Evolutionary conservation across 2,797 vertebrate species (phyloP).

Genomic region (Anomalospiza imberbis): DNA sequence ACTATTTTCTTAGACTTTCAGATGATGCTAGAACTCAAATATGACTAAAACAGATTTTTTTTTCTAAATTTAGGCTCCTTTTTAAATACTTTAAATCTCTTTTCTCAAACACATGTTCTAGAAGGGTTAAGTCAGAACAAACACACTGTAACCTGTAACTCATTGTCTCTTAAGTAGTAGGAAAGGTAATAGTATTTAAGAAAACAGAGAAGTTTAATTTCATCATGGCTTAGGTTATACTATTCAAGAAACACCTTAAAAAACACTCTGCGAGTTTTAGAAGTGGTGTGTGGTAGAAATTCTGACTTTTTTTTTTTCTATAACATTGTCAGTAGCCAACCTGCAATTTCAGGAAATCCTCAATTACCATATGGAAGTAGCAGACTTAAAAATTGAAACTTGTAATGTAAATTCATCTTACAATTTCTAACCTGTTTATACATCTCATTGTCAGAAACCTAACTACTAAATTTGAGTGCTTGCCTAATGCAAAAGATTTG

Average conservation of each 20-base stretch:
- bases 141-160: background rate
- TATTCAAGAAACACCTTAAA: background rate
- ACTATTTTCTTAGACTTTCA: background rate
- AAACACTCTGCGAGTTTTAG: background rate
- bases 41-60: background rate
- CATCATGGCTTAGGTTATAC: background rate
- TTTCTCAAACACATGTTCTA: background rate
- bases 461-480: slow-evolving; percentile 21
- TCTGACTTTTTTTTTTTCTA: background rate
- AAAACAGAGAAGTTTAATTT: background rate
- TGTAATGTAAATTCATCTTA: slow-evolving; percentile 25
- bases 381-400: slow-evolving; percentile 3
- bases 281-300: background rate
- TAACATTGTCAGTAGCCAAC: background rate
- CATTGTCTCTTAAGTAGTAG: background rate
- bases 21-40: background rate
- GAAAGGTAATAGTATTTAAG: background rate
- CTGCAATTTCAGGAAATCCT: slow-evolving; percentile 6
- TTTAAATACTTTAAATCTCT: background rate
- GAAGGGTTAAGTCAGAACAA: background rate
- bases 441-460: slow-evolving; percentile 32
- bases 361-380: background rate
- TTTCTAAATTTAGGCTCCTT: background rate
- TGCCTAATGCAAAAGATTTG: background rate
- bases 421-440: slow-evolving; percentile 43